Evolutionary conservation across 2,888 invertebrate genomes (phyloP), one percentile per base, ranked within the genome.

Genomic region (Catocala fraxini): DNA sequence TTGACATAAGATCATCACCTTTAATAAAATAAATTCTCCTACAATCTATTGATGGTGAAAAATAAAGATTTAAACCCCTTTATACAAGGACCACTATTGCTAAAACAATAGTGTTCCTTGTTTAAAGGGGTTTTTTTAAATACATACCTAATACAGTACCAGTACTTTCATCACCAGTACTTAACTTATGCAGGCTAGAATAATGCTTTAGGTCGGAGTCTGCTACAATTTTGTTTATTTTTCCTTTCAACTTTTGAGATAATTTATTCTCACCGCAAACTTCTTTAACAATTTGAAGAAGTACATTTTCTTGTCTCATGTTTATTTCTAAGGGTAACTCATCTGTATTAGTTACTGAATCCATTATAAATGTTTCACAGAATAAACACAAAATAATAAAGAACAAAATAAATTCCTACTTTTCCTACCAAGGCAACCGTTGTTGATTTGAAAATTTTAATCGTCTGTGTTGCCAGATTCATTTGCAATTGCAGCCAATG

Each of bases 161-260:
- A 39, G 92, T 89, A 61, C 89, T 90, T 56, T 92, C 91, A 81
- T 94, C 91, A 12, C 89, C 85, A 9, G 91, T 87, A 61, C 84
- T 89, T 11, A 92, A 75, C 71, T 87, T 92, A 66, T 94, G 93
- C 34, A 94, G 81, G 63, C 91, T 93, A 4, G 91, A 84, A 68
- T 93, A 85, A 70, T 91, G 87, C 5, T 83, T 83, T 5, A 94
- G 81, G 61, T 94, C 90, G 59, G 90, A 91, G 59, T 93, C 91
- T 0, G 92, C 85, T 46, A 93, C 87, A 41, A 94, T 91, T 60
- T 87, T 86, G 12, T 83, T 88, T 1, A 94, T 85, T 86, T 93
- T 94, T 9, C 86, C 89, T 41, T 81, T 85, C 12, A 93, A 64
- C 69, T 87, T 90, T 0, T 78, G 45, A 0, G 90, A 85, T 33